Evolutionary conservation across 2,888 invertebrate species (phyloP).

Genomic region (Seira ritae): DNA sequence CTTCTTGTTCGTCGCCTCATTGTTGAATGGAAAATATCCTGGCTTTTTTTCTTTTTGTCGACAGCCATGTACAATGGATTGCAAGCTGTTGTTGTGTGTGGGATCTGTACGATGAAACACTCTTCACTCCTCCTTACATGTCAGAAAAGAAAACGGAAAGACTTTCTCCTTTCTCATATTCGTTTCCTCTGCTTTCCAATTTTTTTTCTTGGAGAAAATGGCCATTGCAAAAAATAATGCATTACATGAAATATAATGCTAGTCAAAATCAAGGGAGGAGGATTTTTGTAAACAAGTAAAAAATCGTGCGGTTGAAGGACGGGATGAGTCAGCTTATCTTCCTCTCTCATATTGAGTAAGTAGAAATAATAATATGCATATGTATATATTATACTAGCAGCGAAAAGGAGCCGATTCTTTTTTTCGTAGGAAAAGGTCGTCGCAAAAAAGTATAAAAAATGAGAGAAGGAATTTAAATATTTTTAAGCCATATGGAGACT

Average conservation of each 20-base stretch:
- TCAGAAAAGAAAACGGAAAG: constrained; percentile 37
- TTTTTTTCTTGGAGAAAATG: neutral
- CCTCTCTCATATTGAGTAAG: neutral
- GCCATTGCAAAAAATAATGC: constrained; percentile 1
- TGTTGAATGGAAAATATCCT: neutral
- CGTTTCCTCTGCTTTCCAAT: constrained; percentile 41
- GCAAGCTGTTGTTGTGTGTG: neutral
- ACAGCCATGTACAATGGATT: constrained; percentile 20
- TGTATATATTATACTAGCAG: neutral
- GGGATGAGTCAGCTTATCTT: constrained; percentile 21
- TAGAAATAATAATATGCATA: neutral
- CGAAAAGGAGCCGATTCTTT: neutral
- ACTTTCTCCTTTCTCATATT: constrained; percentile 25
- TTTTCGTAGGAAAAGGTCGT: constrained; percentile 28
- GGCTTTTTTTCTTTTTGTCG: constrained; percentile 2
- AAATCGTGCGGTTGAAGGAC: constrained; percentile 15
- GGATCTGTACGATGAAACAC: neutral
- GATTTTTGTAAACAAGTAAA: constrained; percentile 4
- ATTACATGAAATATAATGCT: constrained; percentile 2
- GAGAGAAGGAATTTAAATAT: constrained; percentile 18
- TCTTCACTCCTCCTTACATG: constrained; percentile 19
- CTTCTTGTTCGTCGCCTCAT: neutral
- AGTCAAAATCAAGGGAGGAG: constrained; percentile 19
- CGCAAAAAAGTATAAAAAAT: constrained; percentile 24
- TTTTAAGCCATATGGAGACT: constrained; percentile 20